A percentile compares a stretch with the other conserved stretches of the same genome.
Evolutionary conservation across 2,888 invertebrate genomes (phyloP).

Genomic region (Dolomedes plantarius): DNA sequence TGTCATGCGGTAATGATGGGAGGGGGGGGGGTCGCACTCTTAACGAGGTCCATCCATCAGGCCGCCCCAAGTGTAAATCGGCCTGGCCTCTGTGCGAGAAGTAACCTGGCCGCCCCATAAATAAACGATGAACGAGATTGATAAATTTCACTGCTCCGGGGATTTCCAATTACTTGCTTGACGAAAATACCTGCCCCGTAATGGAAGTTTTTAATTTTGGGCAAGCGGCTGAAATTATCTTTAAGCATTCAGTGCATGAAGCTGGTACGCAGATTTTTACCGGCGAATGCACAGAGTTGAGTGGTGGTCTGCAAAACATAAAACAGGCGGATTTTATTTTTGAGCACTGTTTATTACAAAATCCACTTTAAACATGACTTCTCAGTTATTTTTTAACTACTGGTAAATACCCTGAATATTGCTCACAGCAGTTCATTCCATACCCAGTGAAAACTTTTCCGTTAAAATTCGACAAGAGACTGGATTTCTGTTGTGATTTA

Average conservation of each 20-base stretch:
- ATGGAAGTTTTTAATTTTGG: slow-evolving; percentile 65
- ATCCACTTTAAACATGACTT: too few species aligned
- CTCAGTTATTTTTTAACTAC: too few species aligned
- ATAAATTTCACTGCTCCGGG: slow-evolving; percentile 65
- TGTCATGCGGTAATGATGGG: slow-evolving; percentile 56
- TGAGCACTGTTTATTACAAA: too few species aligned
- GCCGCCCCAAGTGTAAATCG: slow-evolving; percentile 65
- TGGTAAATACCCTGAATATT: too few species aligned
- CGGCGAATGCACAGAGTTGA: too few species aligned
- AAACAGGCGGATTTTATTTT: too few species aligned
- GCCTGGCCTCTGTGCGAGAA: slow-evolving; percentile 43
- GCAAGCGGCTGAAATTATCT: slow-evolving; percentile 35
- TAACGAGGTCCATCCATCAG: slow-evolving; percentile 65
- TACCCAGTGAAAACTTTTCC: too few species aligned
- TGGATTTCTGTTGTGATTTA: too few species aligned
- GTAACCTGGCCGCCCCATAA: slow-evolving; percentile 56
- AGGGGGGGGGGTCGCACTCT: not conserved
- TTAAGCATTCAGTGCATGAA: slow-evolving; percentile 52
- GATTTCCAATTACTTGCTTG: slow-evolving; percentile 61
- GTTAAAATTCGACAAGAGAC: too few species aligned
- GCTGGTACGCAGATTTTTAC: not conserved
- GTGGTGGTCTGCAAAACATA: too few species aligned
- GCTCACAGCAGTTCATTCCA: too few species aligned
- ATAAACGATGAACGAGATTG: slow-evolving; percentile 65
- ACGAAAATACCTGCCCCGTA: slow-evolving; percentile 27